Base-by-base conservation (phyloP, 2,113 vertebrate species). In the Isurus oxyrinchus region DNA sequence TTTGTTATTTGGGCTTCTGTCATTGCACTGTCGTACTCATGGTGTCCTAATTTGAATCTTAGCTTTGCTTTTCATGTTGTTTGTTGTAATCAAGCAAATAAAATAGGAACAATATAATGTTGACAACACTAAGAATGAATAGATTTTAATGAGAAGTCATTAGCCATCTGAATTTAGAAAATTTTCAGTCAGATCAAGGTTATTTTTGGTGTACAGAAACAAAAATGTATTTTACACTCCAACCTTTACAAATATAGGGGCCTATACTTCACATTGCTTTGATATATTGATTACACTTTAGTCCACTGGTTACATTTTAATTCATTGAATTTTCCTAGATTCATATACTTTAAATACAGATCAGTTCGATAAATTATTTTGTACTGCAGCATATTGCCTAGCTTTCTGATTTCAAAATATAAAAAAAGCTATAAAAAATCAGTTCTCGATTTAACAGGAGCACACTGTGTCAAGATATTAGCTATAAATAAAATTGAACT, bases 401-500 rank as follows among this genome's bases (percentile, higher is more conserved):
- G 40, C 16, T 40, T 63, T 16, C 40, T 63, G 90, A 94, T 63
- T n/a, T 63, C 59, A 23, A 14, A 66, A 23, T 2, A 16, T 59
- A 94, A 5, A 40, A 95, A 72, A 69, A 5, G 2, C 13, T 25
- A 95, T 35, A 69, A 44, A 95, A 53, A 95, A 69, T 95, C 61
- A 35, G 8, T 27, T 69, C 94, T 49, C 72, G 25, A 72, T 72
- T 95, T 72, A 49, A 69, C 25, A 69, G n/a, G 66, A 49, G 66
- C 49, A 95, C 66, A 49, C 44, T 95, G 44, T 69, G 94, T 69
- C 40, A 72, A 95, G 44, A 23, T 95, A 72, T 95, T 55, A 95
- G 94, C 66, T 27, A 95, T 72, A 53, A 53, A 53, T 95, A 95
- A 61, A 69, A 95, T 53, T 95, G 90, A 94, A 94, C 44, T 95